These are phyloP conservation scores for Strigamia transsilvanica DNA, from an alignment of 2,888 invertebrate genomes.

Conservation along the genomic window DNA sequence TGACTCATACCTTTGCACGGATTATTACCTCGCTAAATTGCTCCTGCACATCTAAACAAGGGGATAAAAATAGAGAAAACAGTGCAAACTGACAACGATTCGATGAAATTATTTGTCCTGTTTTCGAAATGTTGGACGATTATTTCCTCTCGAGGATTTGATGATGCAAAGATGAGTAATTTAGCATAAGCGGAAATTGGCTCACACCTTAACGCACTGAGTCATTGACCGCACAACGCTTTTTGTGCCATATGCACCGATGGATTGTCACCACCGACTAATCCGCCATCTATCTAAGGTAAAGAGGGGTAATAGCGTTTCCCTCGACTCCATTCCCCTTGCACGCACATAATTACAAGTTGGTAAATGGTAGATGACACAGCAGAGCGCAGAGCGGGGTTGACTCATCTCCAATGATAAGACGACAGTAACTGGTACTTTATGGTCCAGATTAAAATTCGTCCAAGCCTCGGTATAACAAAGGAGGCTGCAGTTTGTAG, in stretches of 20 bases:
- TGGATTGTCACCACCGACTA: slow-evolving; percentile 45
- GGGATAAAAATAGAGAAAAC: not conserved
- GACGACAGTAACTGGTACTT: slow-evolving; percentile 29
- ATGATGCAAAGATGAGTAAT: slow-evolving; percentile 39
- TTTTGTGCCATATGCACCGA: slow-evolving; percentile 22
- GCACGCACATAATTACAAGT: slow-evolving; percentile 28
- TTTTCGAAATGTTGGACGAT: not conserved
- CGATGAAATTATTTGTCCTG: no score
- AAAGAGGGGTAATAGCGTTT: slow-evolving; percentile 20
- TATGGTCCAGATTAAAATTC: slow-evolving; percentile 28
- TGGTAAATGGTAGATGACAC: slow-evolving; percentile 39
- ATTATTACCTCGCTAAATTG: slow-evolving; percentile 15
- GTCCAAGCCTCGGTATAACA: not conserved
- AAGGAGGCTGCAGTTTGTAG: not conserved
- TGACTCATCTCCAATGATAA: slow-evolving; percentile 40
- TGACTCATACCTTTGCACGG: slow-evolving; percentile 21
- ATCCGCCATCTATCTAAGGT: slow-evolving; percentile 29
- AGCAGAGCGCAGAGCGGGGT: not conserved
- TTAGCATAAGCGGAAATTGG: slow-evolving; percentile 1
- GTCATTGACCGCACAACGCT: slow-evolving; percentile 14
- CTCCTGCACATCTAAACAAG: slow-evolving; percentile 3
- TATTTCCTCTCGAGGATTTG: not conserved
- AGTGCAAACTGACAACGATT: not conserved
- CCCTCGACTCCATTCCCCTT: slow-evolving; percentile 29
- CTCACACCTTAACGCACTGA: slow-evolving; percentile 23